These are phyloP conservation scores for Procambarus virginalis DNA, from an alignment of 1,140 invertebrate species.

Conservation along the genomic window DNA sequence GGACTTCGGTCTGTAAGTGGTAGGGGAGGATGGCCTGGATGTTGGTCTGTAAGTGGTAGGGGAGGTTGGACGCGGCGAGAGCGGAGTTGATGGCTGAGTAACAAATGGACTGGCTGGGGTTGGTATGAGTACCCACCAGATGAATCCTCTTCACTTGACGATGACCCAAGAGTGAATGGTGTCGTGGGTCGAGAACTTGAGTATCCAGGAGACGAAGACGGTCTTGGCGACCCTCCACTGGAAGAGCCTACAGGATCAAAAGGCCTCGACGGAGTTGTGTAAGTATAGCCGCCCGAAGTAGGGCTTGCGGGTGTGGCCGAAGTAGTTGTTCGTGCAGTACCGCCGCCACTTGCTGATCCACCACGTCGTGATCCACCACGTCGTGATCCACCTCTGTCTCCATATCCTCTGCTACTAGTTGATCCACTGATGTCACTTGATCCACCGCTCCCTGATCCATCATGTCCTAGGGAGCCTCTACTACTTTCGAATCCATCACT, in stretches of 20 bases:
- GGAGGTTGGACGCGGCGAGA: background rate
- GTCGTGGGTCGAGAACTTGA: constrained; percentile 13
- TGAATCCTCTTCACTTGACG: constrained; percentile 24
- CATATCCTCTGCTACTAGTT: no score
- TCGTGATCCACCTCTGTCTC: no score
- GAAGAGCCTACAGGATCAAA: constrained; percentile 4
- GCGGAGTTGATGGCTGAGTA: constrained; percentile 23
- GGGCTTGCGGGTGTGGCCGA: background rate
- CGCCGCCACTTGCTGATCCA: background rate
- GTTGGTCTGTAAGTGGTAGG: background rate
- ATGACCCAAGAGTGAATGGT: constrained; percentile 10
- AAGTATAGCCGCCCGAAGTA: constrained; percentile 28
- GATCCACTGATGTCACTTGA: no score
- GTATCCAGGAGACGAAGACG: background rate
- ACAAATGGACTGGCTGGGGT: constrained; percentile 44
- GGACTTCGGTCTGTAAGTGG: background rate
- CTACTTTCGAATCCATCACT: no score
- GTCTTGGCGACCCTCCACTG: background rate
- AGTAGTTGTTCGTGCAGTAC: background rate
- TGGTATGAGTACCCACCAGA: constrained; percentile 21
- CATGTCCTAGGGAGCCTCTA: no score
- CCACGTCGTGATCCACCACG: no score
- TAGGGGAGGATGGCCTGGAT: background rate
- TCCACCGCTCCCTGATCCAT: no score
- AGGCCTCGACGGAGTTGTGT: background rate